Evolutionary conservation across 1,140 invertebrate species (phyloP).

Genomic region (Drosophila pallidifrons): DNA sequence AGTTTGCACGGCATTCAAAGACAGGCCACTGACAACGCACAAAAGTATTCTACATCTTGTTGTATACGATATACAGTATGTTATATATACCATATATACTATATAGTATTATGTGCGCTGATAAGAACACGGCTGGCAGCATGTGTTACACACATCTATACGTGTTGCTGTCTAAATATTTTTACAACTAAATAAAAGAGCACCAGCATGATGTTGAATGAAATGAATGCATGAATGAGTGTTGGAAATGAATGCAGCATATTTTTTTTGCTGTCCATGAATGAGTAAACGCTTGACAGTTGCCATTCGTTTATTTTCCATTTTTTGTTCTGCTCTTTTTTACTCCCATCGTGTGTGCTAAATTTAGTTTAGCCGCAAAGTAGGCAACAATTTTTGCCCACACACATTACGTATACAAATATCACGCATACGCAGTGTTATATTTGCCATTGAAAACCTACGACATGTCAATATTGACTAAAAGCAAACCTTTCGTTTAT

Average conservation of each 20-base stretch:
- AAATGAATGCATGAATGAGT: constrained; percentile 27
- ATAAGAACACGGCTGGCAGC: constrained; percentile 6
- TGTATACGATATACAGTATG: not conserved
- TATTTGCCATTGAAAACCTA: not conserved
- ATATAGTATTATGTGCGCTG: not conserved
- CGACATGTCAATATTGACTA: constrained; percentile 8
- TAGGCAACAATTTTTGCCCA: constrained; percentile 23
- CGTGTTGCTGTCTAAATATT: constrained; percentile 47
- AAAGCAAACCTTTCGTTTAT: not conserved
- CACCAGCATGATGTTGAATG: not conserved
- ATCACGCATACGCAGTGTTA: constrained; percentile 21
- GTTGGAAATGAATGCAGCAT: constrained; percentile 6
- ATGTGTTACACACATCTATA: not conserved
- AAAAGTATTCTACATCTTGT: constrained; percentile 10
- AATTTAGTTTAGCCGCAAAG: constrained; percentile 32
- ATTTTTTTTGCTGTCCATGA: constrained; percentile 5
- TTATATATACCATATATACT: constrained; percentile 8
- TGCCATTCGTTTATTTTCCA: constrained; percentile 1
- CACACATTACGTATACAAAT: constrained; percentile 14
- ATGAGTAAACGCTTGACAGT: constrained; percentile 30
- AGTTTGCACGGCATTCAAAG: constrained; percentile 38
- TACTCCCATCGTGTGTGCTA: not conserved
- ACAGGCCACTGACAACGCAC: constrained; percentile 21
- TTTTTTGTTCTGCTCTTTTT: not conserved
- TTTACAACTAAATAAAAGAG: constrained; percentile 40